Evolutionary conservation across 2,113 vertebrate species (phyloP).

Genomic region (Progne subis): DNA sequence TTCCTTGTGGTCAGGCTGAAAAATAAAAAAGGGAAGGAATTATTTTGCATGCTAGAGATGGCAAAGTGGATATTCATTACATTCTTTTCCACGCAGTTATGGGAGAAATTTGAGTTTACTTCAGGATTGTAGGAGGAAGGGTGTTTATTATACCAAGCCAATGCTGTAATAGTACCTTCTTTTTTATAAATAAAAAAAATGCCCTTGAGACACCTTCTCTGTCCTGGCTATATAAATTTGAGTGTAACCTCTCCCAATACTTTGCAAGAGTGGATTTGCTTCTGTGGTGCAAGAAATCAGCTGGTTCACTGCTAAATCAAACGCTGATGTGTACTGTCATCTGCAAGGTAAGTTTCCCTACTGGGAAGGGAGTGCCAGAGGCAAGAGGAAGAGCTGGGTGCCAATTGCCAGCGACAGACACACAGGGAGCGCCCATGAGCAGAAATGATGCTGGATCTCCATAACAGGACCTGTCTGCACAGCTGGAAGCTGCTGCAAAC

Average conservation of each 20-base stretch:
- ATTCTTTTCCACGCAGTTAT: neutral
- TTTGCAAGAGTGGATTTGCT: neutral
- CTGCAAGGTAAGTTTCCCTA: neutral
- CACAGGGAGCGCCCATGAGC: accelerated
- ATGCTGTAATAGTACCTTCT: neutral
- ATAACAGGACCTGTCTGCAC: neutral
- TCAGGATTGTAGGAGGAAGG: neutral
- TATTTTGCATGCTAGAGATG: neutral
- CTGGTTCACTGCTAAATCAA: neutral
- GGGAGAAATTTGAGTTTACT: neutral
- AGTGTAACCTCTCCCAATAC: neutral
- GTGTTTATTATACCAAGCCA: neutral
- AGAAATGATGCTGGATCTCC: accelerated
- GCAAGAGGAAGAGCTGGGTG: neutral
- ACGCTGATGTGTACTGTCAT: neutral
- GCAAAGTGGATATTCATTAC: neutral
- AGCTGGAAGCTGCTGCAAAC: neutral
- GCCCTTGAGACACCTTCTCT: neutral
- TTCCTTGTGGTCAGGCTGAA: neutral
- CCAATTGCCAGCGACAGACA: accelerated
- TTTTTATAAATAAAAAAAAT: neutral
- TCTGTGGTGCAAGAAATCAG: neutral
- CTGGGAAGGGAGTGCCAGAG: neutral
- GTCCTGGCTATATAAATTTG: neutral
- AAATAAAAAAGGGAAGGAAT: neutral